Evolutionary conservation across 2,888 invertebrate genomes (phyloP).

Genomic region (Glaucopsyche alexis): DNA sequence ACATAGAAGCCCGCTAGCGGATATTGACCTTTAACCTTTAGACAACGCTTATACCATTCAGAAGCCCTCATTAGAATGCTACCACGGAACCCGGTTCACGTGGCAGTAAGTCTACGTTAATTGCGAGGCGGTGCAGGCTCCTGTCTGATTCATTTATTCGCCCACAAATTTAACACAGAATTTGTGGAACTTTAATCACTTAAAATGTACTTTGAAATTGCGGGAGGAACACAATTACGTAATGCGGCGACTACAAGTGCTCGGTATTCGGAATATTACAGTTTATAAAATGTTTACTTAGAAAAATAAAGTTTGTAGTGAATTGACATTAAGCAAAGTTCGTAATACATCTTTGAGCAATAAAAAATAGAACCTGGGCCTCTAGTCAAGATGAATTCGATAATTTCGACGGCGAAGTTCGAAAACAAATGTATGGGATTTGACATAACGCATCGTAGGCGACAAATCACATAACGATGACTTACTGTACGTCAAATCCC

Average conservation of each 20-base stretch:
- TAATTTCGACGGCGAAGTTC: no score
- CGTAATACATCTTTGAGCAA: no score
- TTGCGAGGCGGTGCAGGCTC: not conserved
- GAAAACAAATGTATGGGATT: no score
- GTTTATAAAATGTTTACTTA: not conserved
- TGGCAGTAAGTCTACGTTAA: not conserved
- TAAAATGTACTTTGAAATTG: slow-evolving; percentile 16
- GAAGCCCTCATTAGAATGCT: not conserved
- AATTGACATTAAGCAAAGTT: no score
- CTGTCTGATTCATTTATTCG: slow-evolving; percentile 7
- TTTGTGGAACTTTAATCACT: slow-evolving; percentile 17
- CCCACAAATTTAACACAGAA: slow-evolving; percentile 3
- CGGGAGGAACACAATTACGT: slow-evolving; percentile 5
- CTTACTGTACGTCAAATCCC: no score
- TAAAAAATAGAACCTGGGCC: no score
- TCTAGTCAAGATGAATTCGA: no score
- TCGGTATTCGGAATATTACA: not conserved
- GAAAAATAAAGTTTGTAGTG: not conserved
- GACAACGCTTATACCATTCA: not conserved
- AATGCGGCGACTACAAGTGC: not conserved
- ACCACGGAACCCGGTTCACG: not conserved
- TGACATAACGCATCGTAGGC: no score
- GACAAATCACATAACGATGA: no score
- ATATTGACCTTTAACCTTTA: not conserved
- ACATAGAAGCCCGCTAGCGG: no score